phyloP scores from a whole-genome alignment of 2,888 invertebrate species.

The Malacosoma neustria region DNA sequence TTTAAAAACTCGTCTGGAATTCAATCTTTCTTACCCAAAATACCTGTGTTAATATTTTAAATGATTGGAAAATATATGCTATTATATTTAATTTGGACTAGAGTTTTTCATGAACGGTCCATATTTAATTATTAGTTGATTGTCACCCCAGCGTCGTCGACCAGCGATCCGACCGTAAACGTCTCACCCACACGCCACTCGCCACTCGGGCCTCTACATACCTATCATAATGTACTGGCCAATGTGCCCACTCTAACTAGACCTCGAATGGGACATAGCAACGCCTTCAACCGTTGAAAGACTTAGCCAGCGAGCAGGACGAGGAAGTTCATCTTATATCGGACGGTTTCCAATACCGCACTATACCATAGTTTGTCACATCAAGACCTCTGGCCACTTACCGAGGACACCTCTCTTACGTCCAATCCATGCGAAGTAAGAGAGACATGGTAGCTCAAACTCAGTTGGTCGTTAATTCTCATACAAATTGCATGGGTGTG shows the following conservation, averaged over 20 bases:
- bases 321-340: slow-evolving; percentile 28
- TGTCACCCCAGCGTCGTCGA: slow-evolving; percentile 51
- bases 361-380: slow-evolving; percentile 65
- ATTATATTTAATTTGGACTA: too few relatives aligned
- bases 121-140: slow-evolving; percentile 12
- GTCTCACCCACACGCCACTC: slow-evolving; percentile 71
- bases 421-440: slow-evolving; percentile 25
- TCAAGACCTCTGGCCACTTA: slow-evolving; percentile 60
- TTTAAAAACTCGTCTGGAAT: too few relatives aligned
- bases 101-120: too few relatives aligned
- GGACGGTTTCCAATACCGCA: slow-evolving; percentile 55
- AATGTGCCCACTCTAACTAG: slow-evolving; percentile 26
- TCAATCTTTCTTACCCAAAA: too few relatives aligned
- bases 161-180: slow-evolving; percentile 72
- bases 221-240: slow-evolving; percentile 53
- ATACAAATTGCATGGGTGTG: slow-evolving; percentile 67
- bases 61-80: too few relatives aligned
- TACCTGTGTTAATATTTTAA: too few relatives aligned
- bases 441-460: slow-evolving; percentile 30
- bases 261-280: slow-evolving; percentile 24
- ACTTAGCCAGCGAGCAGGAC: slow-evolving; percentile 16
- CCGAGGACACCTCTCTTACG: slow-evolving; percentile 39
- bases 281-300: slow-evolving; percentile 11
- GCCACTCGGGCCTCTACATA: slow-evolving; percentile 61
- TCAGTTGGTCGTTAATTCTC: slow-evolving; percentile 31